Evolutionary conservation across 1,140 invertebrate genomes (phyloP).

Genomic region (Dysdera silvatica): DNA sequence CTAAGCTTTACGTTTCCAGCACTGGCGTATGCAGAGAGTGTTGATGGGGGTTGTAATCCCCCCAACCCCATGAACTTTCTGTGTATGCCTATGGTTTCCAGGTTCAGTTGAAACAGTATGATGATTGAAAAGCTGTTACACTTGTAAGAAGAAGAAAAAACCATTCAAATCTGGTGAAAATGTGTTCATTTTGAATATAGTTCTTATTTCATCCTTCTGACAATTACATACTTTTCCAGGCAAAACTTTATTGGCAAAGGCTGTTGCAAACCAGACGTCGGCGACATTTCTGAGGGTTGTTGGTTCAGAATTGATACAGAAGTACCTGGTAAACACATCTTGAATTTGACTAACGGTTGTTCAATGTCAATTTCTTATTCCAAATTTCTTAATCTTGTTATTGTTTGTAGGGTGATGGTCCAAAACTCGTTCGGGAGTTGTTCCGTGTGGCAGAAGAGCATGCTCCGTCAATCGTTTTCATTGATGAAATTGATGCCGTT

Average conservation of each 20-base stretch:
- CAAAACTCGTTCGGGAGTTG: constrained; percentile 93
- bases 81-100: no score
- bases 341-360: background rate
- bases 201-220: constrained; percentile 5
- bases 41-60: no score
- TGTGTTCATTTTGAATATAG: background rate
- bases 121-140: background rate
- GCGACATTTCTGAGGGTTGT: constrained; percentile 98
- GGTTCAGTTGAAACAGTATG: background rate
- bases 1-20: no score
- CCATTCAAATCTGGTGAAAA: background rate
- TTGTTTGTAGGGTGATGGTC: constrained; percentile 77
- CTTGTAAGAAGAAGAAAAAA: no score
- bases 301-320: constrained; percentile 98
- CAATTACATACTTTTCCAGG: constrained; percentile 45
- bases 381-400: constrained; percentile 2
- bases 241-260: constrained; percentile 96
- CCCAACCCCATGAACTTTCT: no score
- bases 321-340: constrained; percentile 73
- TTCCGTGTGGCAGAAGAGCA: constrained; percentile 99
- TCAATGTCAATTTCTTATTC: no score
- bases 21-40: no score
- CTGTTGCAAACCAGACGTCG: constrained; percentile 98
- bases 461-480: constrained; percentile 98
- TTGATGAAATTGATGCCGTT: constrained; percentile 99